phyloP scores from a whole-genome alignment of 2,888 invertebrate species.

The Lampropteryx suffumata region DNA sequence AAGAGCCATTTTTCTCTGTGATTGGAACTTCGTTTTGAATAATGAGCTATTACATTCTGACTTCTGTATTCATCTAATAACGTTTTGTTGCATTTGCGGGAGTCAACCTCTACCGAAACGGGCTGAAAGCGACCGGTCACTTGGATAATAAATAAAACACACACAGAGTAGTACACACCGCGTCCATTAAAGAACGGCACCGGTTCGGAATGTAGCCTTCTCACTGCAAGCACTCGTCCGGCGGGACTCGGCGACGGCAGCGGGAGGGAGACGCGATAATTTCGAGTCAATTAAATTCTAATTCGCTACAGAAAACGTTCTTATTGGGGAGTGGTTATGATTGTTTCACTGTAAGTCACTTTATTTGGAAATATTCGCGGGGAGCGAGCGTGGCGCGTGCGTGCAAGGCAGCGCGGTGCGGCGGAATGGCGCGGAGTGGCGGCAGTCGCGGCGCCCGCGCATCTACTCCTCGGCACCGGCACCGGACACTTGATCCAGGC shows the following conservation, averaged over 20 bases:
- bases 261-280: constrained; percentile 51
- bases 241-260: constrained; percentile 28
- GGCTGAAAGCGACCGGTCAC: constrained; percentile 55
- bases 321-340: constrained; percentile 41
- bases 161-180: constrained; percentile 72
- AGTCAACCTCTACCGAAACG: constrained; percentile 42
- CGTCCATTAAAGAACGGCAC: constrained; percentile 79
- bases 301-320: constrained; percentile 44
- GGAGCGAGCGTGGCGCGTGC: constrained; percentile 48
- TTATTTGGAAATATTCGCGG: constrained; percentile 32
- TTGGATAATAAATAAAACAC: constrained; percentile 64
- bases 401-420: constrained; percentile 49
- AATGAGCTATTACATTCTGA: constrained; percentile 52
- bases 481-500: constrained; percentile 51
- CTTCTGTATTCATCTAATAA: constrained; percentile 33
- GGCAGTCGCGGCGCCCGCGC: constrained; percentile 50
- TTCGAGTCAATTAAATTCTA: constrained; percentile 42
- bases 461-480: constrained; percentile 12
- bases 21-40: constrained; percentile 38
- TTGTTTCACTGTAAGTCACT: constrained; percentile 51
- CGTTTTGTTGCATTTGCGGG: constrained; percentile 26
- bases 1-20: constrained; percentile 68
- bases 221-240: constrained; percentile 71
- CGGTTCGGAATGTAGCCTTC: constrained; percentile 80
- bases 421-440: constrained; percentile 54